Base-by-base conservation (phyloP, 2,888 invertebrate species). In the Leptopilina syphax region DNA sequence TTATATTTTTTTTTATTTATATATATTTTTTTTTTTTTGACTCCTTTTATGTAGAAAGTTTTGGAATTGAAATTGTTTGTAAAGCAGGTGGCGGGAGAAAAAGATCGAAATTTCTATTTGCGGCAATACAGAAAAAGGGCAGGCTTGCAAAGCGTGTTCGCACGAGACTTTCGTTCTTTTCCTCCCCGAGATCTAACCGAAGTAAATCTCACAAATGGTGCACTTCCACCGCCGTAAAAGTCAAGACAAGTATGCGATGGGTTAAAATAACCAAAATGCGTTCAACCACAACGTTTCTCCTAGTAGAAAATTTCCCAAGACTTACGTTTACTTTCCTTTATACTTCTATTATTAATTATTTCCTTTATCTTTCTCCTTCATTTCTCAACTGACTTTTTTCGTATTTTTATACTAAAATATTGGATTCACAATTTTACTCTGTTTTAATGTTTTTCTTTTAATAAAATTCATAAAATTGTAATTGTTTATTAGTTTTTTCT, bases 191-290 rank as follows among this genome's bases (percentile, higher is more conserved):
- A 67, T 78, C 80, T 66, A 63, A 63, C 80, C 80, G 47, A 79
- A 79, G 81, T 83, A 83, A 85, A 84, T 84, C 82, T 83, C 73
- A 13, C 67, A 41, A 84, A 80, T 76, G 77, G 82, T 65, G 80
- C 76, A 78, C 77, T 83, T 80, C 80, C 80, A 68, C 80, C 67
- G 79, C 65, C 76, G 67, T 79, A 83, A 85, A 83, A 81, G 80
- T 82, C 80, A 81, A 80, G 79, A 84, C 82, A 84, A 86, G 83
- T 83, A 79, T 79, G 83, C 83, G 76, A 79, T 79, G 79, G 81
- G 84, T 84, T 83, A 83, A 86, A 83, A 84, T 86, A 87, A 85
- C 85, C 79, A 81, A 79, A 77, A 78, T 70, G 76, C 81, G 77
- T 65, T 67, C 77, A 66, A 50, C 76, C 44, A 44, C 67, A 6